These are phyloP conservation scores for Smithornis capensis DNA, from an alignment of 2,113 vertebrate genomes.

Conservation along the genomic window DNA sequence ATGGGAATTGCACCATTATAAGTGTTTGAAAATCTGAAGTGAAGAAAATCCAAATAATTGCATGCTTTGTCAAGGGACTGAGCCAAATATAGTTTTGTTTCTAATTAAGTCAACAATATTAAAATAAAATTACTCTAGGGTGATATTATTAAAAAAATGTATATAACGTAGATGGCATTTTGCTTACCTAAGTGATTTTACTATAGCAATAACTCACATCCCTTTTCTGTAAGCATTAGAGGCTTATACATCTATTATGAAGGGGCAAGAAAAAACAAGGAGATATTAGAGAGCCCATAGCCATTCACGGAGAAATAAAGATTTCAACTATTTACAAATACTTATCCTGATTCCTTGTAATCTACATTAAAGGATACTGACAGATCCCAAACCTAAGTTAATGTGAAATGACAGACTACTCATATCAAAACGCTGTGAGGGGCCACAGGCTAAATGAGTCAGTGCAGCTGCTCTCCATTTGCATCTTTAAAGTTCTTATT, in stretches of 20 bases:
- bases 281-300: background rate
- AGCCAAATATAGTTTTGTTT: background rate
- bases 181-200: conserved; percentile 17
- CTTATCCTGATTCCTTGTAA: background rate
- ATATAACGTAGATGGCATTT: background rate
- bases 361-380: conserved; percentile 39
- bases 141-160: background rate
- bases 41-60: background rate
- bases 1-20: background rate
- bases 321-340: conserved; percentile 47
- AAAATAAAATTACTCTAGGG: conserved; percentile 11
- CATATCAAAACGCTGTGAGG: background rate
- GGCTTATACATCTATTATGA: background rate
- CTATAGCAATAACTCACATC: conserved; percentile 5
- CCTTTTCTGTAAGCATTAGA: background rate
- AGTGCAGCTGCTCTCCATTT: background rate
- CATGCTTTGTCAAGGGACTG: background rate
- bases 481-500: background rate
- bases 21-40: background rate
- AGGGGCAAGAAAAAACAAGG: background rate
- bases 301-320: conserved; percentile 26
- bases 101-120: conserved; percentile 55
- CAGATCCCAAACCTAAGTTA: conserved; percentile 20
- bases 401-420: conserved; percentile 62
- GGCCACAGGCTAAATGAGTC: conserved; percentile 44